Percentiles rank a stretch among this genome's conserved stretches.
Conservation (phyloP, 2,113 vertebrate genomes). For the Leptobrachium leishanense region DNA sequence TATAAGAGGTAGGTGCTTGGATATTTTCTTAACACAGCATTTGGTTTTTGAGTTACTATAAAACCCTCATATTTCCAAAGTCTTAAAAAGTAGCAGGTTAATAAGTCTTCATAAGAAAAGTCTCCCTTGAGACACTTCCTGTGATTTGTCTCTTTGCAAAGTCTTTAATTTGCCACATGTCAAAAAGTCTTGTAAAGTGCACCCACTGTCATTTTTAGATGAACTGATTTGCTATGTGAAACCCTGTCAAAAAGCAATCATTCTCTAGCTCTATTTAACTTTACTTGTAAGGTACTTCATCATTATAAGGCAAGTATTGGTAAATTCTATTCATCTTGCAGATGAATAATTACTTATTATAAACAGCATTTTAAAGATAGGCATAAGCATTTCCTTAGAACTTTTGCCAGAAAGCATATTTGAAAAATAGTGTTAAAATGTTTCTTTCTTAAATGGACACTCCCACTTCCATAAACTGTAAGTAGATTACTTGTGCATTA, state of each 20-base stretch:
- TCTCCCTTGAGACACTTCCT: not conserved
- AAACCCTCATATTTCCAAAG: not conserved
- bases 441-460: too few relatives aligned
- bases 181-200: conserved; percentile 37
- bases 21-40: too few relatives aligned
- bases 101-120: conserved; percentile 5
- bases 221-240: conserved; percentile 28
- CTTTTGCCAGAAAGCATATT: too few relatives aligned
- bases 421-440: too few relatives aligned
- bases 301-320: conserved; percentile 5
- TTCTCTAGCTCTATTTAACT: conserved; percentile 12
- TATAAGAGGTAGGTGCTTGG: too few relatives aligned
- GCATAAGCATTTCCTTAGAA: not conserved
- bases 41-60: too few relatives aligned
- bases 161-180: conserved; percentile 29
- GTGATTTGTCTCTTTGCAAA: conserved; percentile 26
- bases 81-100: not conserved
- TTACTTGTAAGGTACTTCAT: conserved; percentile 5
- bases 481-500: too few relatives aligned
- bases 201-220: conserved; percentile 5
- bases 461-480: too few relatives aligned
- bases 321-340: not conserved
- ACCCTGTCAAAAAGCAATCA: conserved; percentile 26
- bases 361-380: not conserved
- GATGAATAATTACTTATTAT: not conserved